A percentile compares a stretch with the other conserved stretches of the same genome.
Conservation (phyloP, 2,888 invertebrate species). For the Orthonevra nobilis region DNA sequence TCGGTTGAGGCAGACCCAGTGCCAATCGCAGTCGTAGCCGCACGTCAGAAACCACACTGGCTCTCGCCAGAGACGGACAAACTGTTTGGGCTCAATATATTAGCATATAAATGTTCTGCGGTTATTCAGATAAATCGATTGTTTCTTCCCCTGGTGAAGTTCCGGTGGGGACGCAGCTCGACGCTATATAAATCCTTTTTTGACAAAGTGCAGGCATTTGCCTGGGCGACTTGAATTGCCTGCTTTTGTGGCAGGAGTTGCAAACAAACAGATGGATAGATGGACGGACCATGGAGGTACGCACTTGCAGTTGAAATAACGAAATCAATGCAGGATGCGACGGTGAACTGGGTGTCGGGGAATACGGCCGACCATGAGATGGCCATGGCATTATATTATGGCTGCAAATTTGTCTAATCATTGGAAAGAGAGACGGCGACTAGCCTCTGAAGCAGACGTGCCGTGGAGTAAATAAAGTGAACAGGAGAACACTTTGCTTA, state of each 20-base stretch:
- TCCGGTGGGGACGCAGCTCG: slow-evolving; percentile 45
- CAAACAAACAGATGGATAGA: slow-evolving; percentile 60
- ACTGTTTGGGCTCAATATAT: slow-evolving; percentile 55
- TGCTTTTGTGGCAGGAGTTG: slow-evolving; percentile 63
- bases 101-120: slow-evolving; percentile 70
- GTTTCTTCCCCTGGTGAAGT: slow-evolving; percentile 30
- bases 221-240: slow-evolving; percentile 68
- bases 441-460: slow-evolving; percentile 64
- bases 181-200: slow-evolving; percentile 67
- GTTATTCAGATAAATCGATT: slow-evolving; percentile 70
- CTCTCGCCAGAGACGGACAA: slow-evolving; percentile 20
- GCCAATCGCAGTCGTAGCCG: not conserved
- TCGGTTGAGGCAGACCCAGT: slow-evolving; percentile 5
- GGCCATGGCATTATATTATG: slow-evolving; percentile 53
- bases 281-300: slow-evolving; percentile 58
- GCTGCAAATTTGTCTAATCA: slow-evolving; percentile 71
- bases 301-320: slow-evolving; percentile 65
- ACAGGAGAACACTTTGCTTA: slow-evolving; percentile 68
- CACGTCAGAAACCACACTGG: slow-evolving; percentile 14
- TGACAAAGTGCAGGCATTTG: slow-evolving; percentile 70
- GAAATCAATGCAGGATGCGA: slow-evolving; percentile 54
- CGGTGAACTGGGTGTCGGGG: not conserved
- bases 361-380: not conserved
- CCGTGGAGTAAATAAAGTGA: slow-evolving; percentile 67
- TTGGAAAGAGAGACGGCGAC: slow-evolving; percentile 65